Evolutionary conservation across 1,140 invertebrate species (phyloP), one percentile per base, ranked within the genome.

Genomic region (Scaptomyza pallida): DNA sequence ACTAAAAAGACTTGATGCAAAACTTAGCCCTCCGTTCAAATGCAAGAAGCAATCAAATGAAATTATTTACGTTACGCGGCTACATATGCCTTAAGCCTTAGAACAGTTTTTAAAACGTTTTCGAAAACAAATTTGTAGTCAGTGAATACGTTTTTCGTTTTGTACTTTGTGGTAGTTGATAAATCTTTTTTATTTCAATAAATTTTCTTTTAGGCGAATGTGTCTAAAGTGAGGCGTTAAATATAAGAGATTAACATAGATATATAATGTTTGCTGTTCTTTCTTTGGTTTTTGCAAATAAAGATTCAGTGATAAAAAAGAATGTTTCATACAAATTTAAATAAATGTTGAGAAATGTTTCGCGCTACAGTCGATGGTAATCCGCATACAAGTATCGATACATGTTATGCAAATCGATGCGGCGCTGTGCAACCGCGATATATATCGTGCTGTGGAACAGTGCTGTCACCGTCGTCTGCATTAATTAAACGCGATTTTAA

Each of bases 401-500:
- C n/a, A n/a, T 41, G 5, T 9, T 13, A 5, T 2, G 13, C 10
- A 10, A 26, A 43, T 55, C 52, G 37, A 55, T 55, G 8, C 23
- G 23, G 26, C 37, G 37, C 8, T 23, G 19, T 21, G 16, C n/a
- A n/a, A 6, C 2, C 8, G 5, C 8, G 51, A 17, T 17, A 43
- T 55, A 55, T 17, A 43, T 55, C 21, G 52, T 30, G 37, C 43
- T 55, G 52, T 26, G 52, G 13, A 55, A 52, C 59, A 13, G 33
- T 48, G 45, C 43, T 41, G 48, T 68, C 57, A 62, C 75, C 76
- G 72, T 85, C 54, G 72, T 75, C 64, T 54, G 57, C 71, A 81
- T 75, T 78, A 88, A 88, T 81, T 81, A 81, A 86, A 81, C 75
- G 79, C 80, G 75, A 69, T 80, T 86, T 72, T 82, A 86, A 73